Evolutionary conservation across 2,888 invertebrate species (phyloP), one percentile per base, ranked within the genome.

Genomic region (Andrena flavipes): DNA sequence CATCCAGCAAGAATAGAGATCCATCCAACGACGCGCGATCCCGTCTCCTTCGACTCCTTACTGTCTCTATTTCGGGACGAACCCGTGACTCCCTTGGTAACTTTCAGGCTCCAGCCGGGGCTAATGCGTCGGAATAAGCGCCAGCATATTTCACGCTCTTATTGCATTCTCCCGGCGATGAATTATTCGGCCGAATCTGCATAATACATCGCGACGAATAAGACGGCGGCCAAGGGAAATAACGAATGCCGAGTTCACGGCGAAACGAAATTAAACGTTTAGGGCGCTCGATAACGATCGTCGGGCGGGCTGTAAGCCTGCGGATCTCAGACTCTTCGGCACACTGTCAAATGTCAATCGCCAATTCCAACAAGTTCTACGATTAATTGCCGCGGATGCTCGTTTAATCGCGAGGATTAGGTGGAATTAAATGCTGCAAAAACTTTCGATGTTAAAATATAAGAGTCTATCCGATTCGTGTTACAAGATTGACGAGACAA

Each of bases 1-100:
- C 49, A 71, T 65, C 67, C 78, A 71, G 73, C 83, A 69, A 84
- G 86, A 86, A 86, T 87, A 89, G 82, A 84, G 70, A 62, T 48
- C 23, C 59, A 65, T 72, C 54, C 42, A 20, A 2, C 51, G 48
- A 16, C 49, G 35, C 42, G 63, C 16, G 49, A 49, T 42, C 54
- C 6, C 69, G 33, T 6, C 42, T 13, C 26, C 30, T 2, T 23
- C 20, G 23, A 23, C 71, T 35, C 65, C 26, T 56, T 26, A 8
- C 23, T 56, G 23, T 49, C 35, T 67, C 81, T 80, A 80, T 80
- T 80, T 72, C 42, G 30, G 30, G 62, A 49, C 26, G 59, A 35
- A 20, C 35, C 56, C 26, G 48, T 8, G 56, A n/a, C 20, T 10
- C 20, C n/a, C n/a, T 8, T 16, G 59, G 62, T n/a, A 10, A 23